Conservation (phyloP, 2,113 vertebrate genomes). For the Opisthocomus hoazin region DNA sequence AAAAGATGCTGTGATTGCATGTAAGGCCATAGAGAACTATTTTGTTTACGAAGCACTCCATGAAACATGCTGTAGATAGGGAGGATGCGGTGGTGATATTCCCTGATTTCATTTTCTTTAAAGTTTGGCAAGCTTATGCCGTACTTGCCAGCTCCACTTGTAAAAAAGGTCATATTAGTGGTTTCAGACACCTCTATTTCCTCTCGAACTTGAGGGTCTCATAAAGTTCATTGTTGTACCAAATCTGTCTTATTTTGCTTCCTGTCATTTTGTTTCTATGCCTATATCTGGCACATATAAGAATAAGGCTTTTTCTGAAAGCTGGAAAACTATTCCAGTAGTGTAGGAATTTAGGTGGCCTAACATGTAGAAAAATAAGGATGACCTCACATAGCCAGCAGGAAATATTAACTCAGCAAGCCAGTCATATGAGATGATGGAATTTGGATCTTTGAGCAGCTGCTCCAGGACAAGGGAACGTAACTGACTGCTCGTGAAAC, state of each 20-base stretch:
- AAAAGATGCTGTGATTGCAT: not conserved
- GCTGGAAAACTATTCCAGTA: not conserved
- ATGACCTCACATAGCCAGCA: not conserved
- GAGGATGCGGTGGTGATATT: not conserved
- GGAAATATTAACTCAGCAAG: not conserved
- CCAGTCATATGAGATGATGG: not conserved
- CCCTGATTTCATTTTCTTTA: not conserved
- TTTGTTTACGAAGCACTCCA: not conserved
- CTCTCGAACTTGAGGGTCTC: not conserved
- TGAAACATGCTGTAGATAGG: not conserved
- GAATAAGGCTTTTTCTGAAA: not conserved
- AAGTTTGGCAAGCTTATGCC: not conserved
- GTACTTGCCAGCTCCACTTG: not conserved
- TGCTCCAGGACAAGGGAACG: not conserved
- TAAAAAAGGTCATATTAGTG: not conserved
- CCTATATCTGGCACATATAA: not conserved
- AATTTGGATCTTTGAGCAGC: not conserved
- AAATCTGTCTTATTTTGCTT: not conserved
- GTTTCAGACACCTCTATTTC: not conserved
- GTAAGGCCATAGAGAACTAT: not conserved
- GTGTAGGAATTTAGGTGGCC: not conserved
- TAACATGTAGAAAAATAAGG: not conserved
- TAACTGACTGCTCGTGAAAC: not conserved
- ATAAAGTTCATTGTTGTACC: not conserved
- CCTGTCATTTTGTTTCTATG: not conserved